phyloP scores from a whole-genome alignment of 2,113 vertebrate species.

The Tupaia chinensis region DNA sequence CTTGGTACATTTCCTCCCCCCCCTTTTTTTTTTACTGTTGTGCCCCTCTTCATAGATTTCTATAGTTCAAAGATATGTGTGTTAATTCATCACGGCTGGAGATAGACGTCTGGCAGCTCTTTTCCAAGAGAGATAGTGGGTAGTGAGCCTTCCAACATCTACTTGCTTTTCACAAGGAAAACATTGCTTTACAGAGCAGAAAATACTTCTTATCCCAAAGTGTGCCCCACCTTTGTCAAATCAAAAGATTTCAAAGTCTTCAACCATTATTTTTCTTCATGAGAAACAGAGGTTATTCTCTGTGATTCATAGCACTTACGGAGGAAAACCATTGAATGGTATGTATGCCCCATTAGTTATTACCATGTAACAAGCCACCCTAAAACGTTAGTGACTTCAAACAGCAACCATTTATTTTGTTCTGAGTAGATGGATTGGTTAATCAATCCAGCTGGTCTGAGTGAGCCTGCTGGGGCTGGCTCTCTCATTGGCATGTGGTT shows the following conservation, averaged over 20 bases:
- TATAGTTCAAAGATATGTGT: not conserved
- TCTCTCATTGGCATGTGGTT: not conserved
- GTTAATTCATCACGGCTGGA: not conserved
- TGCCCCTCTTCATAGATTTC: not conserved
- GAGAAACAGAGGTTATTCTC: not conserved
- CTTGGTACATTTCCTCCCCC: not conserved
- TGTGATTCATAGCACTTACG: not conserved
- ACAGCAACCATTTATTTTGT: not conserved
- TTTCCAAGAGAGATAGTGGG: conserved; percentile 20
- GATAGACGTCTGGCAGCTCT: not conserved
- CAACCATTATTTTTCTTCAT: conserved; percentile 23
- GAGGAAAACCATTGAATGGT: not conserved
- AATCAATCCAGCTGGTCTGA: not conserved
- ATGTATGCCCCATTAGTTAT: not conserved
- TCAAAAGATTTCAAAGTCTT: not conserved
- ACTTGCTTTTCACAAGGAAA: not conserved
- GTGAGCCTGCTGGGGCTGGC: not conserved
- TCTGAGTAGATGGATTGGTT: not conserved
- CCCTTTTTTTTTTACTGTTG: conserved; percentile 6
- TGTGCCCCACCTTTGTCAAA: not conserved
- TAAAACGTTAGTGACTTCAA: not conserved
- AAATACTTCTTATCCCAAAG: not conserved
- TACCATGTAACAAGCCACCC: not conserved
- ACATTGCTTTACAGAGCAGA: not conserved
- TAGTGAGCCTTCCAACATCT: not conserved